Evolutionary conservation across 1,140 invertebrate genomes (phyloP).

Genomic region (Dreissena rostriformis): DNA sequence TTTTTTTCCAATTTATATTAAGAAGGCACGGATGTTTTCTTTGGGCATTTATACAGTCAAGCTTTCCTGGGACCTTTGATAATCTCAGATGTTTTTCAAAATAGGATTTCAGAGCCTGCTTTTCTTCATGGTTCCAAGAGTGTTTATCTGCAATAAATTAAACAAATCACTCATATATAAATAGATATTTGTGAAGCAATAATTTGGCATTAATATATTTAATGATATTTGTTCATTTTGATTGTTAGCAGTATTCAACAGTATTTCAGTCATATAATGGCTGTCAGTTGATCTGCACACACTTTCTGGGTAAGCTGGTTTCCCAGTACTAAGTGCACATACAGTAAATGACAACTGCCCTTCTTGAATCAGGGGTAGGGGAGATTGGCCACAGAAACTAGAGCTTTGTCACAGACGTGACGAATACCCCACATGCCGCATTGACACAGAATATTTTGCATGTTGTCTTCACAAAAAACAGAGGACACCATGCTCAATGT

Average conservation of each 20-base stretch:
- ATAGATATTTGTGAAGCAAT: no score
- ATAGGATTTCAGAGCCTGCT: conserved; percentile 16
- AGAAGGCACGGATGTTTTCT: conserved; percentile 38
- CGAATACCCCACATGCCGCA: no score
- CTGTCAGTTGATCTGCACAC: not conserved
- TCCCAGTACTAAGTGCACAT: not conserved
- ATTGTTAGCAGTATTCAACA: conserved; percentile 17
- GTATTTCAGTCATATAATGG: conserved; percentile 14
- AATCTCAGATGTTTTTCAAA: conserved; percentile 34
- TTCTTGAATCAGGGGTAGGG: not conserved
- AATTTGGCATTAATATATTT: not conserved
- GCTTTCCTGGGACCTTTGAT: conserved; percentile 40
- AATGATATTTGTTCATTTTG: conserved; percentile 27
- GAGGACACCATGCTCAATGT: no score
- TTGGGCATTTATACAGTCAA: conserved; percentile 35
- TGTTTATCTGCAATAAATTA: conserved; percentile 44
- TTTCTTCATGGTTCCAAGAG: conserved; percentile 12
- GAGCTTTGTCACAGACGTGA: no score
- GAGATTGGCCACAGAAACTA: conserved; percentile 1
- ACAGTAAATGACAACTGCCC: not conserved
- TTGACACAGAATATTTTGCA: no score
- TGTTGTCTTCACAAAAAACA: no score
- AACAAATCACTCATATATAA: not conserved
- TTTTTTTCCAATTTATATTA: conserved; percentile 36
- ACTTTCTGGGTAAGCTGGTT: not conserved